A percentile compares a stretch with the other conserved stretches of the same genome.
These are phyloP conservation scores for Papilio polyxenes DNA, from an alignment of 1,140 invertebrate species.

Conservation along the genomic window DNA sequence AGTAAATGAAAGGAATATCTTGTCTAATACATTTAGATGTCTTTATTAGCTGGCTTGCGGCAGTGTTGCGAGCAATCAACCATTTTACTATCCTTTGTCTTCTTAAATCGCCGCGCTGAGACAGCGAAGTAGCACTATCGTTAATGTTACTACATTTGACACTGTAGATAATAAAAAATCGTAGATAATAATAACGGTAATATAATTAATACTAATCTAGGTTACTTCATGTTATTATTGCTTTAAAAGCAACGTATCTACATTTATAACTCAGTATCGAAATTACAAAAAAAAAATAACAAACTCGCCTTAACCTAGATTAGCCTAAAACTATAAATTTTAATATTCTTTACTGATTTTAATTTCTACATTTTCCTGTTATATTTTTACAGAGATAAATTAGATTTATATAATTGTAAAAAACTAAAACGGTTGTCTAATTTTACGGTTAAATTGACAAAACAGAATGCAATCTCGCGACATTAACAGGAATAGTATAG, in stretches of 20 bases:
- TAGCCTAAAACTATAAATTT: neutral
- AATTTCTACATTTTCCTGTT: neutral
- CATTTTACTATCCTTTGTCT: slow-evolving; percentile 79
- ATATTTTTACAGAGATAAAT: too few species aligned
- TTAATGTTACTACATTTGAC: slow-evolving; percentile 42
- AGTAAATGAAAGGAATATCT: slow-evolving; percentile 32
- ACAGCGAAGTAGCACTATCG: slow-evolving; percentile 53
- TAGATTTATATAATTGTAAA: neutral
- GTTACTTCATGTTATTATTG: neutral
- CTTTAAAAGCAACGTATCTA: neutral
- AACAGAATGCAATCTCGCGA: slow-evolving; percentile 38
- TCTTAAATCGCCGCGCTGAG: slow-evolving; percentile 70
- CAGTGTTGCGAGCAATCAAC: slow-evolving; percentile 74
- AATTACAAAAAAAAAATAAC: neutral
- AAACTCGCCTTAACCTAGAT: neutral
- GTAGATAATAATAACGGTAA: neutral
- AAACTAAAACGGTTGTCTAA: neutral
- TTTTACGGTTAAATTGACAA: neutral
- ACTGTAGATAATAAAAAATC: neutral
- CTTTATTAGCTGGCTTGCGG: slow-evolving; percentile 48
- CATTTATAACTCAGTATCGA: too few species aligned
- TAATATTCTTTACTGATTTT: too few species aligned
- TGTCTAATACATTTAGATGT: slow-evolving; percentile 40
- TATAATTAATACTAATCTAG: neutral
- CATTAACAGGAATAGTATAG: slow-evolving; percentile 44